Evolutionary conservation across 2,888 invertebrate species (phyloP).

Genomic region (Aphodius sticticus): DNA sequence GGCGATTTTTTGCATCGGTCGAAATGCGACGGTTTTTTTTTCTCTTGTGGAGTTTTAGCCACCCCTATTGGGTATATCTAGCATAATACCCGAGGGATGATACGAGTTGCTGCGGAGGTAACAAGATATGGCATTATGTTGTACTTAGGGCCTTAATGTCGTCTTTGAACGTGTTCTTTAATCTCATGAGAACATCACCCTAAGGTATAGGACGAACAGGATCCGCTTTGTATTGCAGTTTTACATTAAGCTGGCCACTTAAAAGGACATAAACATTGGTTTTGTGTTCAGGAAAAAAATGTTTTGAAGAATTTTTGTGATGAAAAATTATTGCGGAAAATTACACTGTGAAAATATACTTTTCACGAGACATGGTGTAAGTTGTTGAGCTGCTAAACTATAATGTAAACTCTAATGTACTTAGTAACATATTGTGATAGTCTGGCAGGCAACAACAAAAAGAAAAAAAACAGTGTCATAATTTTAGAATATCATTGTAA

Average conservation of each 20-base stretch:
- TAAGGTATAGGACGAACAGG: background rate
- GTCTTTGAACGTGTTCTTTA: conserved; percentile 44
- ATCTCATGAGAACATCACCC: conserved; percentile 38
- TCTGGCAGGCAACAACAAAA: too few relatives aligned
- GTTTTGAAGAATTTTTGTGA: background rate
- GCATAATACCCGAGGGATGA: conserved; percentile 19
- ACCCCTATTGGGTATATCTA: background rate
- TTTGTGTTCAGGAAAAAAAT: too few relatives aligned
- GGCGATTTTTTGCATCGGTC: conserved; percentile 6
- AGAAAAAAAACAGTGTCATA: too few relatives aligned
- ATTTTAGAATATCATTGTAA: too few relatives aligned
- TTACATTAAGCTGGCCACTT: background rate
- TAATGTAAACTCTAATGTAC: too few relatives aligned
- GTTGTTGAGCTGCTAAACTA: too few relatives aligned
- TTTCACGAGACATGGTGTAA: too few relatives aligned
- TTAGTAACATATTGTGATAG: too few relatives aligned
- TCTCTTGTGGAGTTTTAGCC: background rate
- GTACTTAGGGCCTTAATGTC: conserved; percentile 45
- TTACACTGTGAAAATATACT: too few relatives aligned
- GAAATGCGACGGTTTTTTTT: conserved; percentile 8
- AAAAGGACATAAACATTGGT: too few relatives aligned
- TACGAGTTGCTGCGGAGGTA: conserved; percentile 36
- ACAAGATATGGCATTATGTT: conserved; percentile 46
- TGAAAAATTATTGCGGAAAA: too few relatives aligned
- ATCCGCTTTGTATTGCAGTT: background rate